Percentiles rank a stretch among this genome's conserved stretches.
phyloP scores from a whole-genome alignment of 1,140 invertebrate genomes.

The silkworm (Bombyx mori) region ASM3026992v2 NC_085110.1:5676001-5676500 shows the following conservation, averaged over 20 bases:
- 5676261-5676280: background rate
- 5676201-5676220: conserved; percentile 85
- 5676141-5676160: conserved; percentile 84
- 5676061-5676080: too few relatives aligned
- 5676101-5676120: conserved; percentile 73
- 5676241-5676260: conserved; percentile 84
- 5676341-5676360: conserved; percentile 90
- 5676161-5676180: conserved; percentile 93
- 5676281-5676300: background rate
- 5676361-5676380: conserved; percentile 95
- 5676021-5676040: too few relatives aligned
- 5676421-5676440: conserved; percentile 90
- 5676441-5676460: conserved; percentile 80
- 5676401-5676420: conserved; percentile 76
- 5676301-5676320: conserved; percentile 73
- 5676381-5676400: conserved; percentile 92
- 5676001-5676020: too few relatives aligned
- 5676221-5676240: conserved; percentile 81
- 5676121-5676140: conserved; percentile 84
- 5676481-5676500: conserved; percentile 16
- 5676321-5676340: conserved; percentile 87
- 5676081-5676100: too few relatives aligned
- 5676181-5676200: conserved; percentile 89
- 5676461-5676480: conserved; percentile 56
- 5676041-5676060: too few relatives aligned